A percentile compares a stretch with the other conserved stretches of the same genome.
Conservation (phyloP, 2,888 invertebrate species). For the Caenorhabditis imperialis region DNA sequence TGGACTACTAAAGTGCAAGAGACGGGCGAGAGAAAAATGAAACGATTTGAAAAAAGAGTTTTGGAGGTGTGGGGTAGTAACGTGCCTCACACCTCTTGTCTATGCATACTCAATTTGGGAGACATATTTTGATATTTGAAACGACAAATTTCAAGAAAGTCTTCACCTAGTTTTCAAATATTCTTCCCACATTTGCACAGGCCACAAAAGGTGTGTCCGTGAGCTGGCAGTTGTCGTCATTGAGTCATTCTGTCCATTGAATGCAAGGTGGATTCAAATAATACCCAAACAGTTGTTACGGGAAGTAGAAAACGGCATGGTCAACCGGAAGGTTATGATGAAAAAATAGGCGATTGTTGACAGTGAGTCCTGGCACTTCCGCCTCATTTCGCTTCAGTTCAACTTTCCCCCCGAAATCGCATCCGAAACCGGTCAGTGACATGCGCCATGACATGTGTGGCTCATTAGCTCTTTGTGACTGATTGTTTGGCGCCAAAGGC, state of each 20-base stretch:
- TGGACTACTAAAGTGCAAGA: too few relatives aligned
- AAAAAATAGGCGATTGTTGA: slow-evolving; percentile 8
- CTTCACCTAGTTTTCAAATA: not conserved
- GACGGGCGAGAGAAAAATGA: too few relatives aligned
- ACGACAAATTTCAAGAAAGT: too few relatives aligned
- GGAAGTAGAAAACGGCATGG: too few relatives aligned
- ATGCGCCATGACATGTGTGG: slow-evolving; percentile 36
- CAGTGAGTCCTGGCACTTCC: slow-evolving; percentile 3
- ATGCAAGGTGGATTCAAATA: too few relatives aligned
- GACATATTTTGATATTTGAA: too few relatives aligned
- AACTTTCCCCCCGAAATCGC: slow-evolving; percentile 5
- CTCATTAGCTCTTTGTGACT: slow-evolving; percentile 38
- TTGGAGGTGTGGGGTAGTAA: too few relatives aligned
- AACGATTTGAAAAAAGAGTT: too few relatives aligned
- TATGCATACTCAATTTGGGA: too few relatives aligned
- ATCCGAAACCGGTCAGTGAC: slow-evolving; percentile 25
- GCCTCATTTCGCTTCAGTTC: slow-evolving; percentile 9
- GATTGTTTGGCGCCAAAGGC: slow-evolving; percentile 35
- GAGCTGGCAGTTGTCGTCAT: slow-evolving; percentile 1
- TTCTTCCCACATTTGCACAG: not conserved
- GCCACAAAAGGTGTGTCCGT: not conserved
- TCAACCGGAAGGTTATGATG: not conserved
- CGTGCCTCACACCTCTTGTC: too few relatives aligned
- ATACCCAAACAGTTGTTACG: too few relatives aligned
- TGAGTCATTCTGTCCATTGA: not conserved